A percentile compares a stretch with the other conserved stretches of the same genome.
phyloP scores from a whole-genome alignment of 2,797 vertebrate genomes.

The Valencia hispanica region DNA sequence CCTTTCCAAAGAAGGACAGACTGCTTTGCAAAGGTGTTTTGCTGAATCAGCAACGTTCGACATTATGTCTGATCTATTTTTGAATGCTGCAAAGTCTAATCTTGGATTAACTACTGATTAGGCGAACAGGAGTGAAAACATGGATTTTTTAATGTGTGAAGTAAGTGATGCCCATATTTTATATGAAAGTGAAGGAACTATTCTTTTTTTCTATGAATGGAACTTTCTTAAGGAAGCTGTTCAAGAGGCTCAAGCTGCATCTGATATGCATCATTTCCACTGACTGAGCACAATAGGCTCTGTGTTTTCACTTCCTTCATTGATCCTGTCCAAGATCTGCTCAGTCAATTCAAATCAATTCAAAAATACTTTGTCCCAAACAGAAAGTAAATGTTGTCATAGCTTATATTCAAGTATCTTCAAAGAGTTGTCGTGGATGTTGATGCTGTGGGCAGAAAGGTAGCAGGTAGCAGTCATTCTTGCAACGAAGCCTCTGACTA shows the following conservation, averaged over 20 bases:
- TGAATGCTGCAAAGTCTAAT: neutral
- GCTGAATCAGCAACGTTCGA: neutral
- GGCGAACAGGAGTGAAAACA: neutral
- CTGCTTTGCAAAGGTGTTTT: neutral
- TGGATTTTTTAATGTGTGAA: neutral
- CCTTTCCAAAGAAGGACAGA: neutral
- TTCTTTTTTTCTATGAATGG: neutral
- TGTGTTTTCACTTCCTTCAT: slow-evolving; percentile 12
- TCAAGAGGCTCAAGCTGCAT: neutral
- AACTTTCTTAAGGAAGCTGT: neutral
- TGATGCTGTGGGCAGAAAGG: neutral
- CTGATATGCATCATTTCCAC: neutral
- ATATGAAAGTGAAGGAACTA: neutral
- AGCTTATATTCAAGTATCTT: neutral
- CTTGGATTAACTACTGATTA: neutral
- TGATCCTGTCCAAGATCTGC: slow-evolving; percentile 2
- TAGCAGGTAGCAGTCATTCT: neutral
- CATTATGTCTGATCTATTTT: neutral
- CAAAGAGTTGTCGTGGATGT: neutral
- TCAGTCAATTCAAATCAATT: neutral
- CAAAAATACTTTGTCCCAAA: neutral
- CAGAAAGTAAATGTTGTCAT: neutral
- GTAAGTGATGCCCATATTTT: neutral
- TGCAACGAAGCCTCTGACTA: neutral
- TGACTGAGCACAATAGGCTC: slow-evolving; percentile 13